Evolutionary conservation across 2,797 vertebrate species (phyloP).

Genomic region (Gorsachius magnificus): DNA sequence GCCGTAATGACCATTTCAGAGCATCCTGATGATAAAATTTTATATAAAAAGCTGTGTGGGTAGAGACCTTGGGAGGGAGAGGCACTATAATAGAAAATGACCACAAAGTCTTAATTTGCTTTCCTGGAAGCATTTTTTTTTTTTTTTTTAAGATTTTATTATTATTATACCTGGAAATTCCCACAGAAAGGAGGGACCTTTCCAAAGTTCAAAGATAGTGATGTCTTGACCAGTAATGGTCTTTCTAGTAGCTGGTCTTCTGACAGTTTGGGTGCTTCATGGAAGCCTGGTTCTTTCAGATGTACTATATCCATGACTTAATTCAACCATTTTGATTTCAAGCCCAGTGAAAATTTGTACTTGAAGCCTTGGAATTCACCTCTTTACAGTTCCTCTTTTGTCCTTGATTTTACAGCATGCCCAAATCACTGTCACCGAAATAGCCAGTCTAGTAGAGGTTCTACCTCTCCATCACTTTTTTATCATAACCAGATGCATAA

Average conservation of each 20-base stretch:
- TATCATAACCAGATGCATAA: background rate
- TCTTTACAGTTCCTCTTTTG: background rate
- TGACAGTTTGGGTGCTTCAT: background rate
- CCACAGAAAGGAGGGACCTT: background rate
- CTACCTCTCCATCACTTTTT: slow-evolving; percentile 16
- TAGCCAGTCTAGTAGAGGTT: background rate
- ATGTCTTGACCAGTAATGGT: background rate
- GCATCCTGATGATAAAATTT: background rate
- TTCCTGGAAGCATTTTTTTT: background rate
- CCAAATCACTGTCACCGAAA: background rate
- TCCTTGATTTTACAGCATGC: background rate
- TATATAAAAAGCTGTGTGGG: background rate
- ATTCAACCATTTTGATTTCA: background rate
- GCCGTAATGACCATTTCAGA: background rate
- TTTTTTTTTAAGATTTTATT: background rate
- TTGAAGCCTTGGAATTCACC: background rate
- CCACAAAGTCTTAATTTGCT: background rate
- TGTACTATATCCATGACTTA: background rate
- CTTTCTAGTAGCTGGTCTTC: background rate
- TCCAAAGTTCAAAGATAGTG: background rate
- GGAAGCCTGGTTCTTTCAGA: background rate
- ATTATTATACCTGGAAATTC: background rate
- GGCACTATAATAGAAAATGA: background rate
- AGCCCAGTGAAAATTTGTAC: background rate
- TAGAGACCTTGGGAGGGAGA: background rate